Evolutionary conservation across 2,113 vertebrate species (phyloP), one percentile per base, ranked within the genome.

Genomic region (Lepus americanus): DNA sequence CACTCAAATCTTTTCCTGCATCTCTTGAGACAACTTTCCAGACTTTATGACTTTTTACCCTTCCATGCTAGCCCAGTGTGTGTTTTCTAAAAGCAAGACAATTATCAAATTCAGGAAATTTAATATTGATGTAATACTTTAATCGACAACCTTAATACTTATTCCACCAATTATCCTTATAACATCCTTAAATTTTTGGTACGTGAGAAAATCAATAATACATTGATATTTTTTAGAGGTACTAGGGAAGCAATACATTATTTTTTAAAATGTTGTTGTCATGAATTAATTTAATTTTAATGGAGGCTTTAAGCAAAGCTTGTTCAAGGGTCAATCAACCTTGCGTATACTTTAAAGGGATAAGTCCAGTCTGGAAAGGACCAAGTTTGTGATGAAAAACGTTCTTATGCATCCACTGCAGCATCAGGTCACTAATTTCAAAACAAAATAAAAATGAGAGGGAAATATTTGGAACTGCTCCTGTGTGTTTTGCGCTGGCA

Each of bases 31-130:
- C 31, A 13, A 36, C 3, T 67, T 76, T 90, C 17, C 39, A 67
- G 67, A 85, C 9, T 49, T 77, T 31, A n/a, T 61, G 4, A 31
- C 17, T 33, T 33, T 89, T 92, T 69, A 39, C 49, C 33, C 6
- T 9, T 76, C 63, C 27, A 11, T 69, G 27, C 51, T 61, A 64
- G 67, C 6, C 83, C 8, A 74, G 27, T 87, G 6, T 70, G 27
- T 90, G 55, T 91, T 85, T 91, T 59, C 79, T 53, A 66, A 92
- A 29, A 83, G 23, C 6, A 87, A 94, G 64, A 64, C 31, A 73
- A 36, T 78, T 80, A 92, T 39, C 25, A 29, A 95, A 77, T 90
- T 69, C 72, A 90, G 39, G 39, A 92, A 89, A 79, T 49, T 59
- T 61, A 77, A 82, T 61, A 78, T 11, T n/a, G 51, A 87, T 6